Evolutionary conservation across 2,888 invertebrate species (phyloP), one percentile per base, ranked within the genome.

Genomic region (Dyspetes luteomarginatus): DNA sequence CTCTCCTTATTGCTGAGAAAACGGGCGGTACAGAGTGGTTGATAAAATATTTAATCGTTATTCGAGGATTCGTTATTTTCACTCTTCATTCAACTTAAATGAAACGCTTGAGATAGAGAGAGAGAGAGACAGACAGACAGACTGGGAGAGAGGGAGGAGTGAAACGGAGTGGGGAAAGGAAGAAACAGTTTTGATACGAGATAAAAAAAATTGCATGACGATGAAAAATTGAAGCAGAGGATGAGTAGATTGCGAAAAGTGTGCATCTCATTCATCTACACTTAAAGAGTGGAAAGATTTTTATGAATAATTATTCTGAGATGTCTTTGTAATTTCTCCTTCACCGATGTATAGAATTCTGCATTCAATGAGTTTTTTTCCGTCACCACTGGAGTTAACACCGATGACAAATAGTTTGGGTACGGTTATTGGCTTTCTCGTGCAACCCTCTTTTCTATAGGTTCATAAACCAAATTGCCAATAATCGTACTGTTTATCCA

Each of bases 21-120:
- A 17, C 36, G 28, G 22, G 24, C 62, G 26, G 64, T 43, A n/a
- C n/a, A 17, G 43, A 45, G 52, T 73, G 67, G 56, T 71, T 62
- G 81, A 78, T 82, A 74, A 83, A 83, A 83, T 81, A 84, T 84
- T 84, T 82, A 83, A 83, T 78, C 60, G 65, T 62, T 26, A 56
- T 78, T 78, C 55, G 55, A 19, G 36, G 68, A 68, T 62, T 67
- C 28, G 30, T 52, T 62, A 36, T 28, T 19, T 45, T 19, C 43
- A 9, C 15, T 52, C 45, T 72, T 26, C 22, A 72, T 78, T 65
- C 71, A n/a, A n/a, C n/a, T n/a, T n/a, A n/a, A n/a, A n/a, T n/a
- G n/a, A n/a, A n/a, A 67, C 48, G 7, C n/a, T 15, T 9, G 9
- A 2, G 36, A 36, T 36, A 17, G 15, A 36, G 24, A 4, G 41